These are phyloP conservation scores for Metopia argyrocephala DNA, from an alignment of 2,888 invertebrate genomes.

Conservation along the genomic window DNA sequence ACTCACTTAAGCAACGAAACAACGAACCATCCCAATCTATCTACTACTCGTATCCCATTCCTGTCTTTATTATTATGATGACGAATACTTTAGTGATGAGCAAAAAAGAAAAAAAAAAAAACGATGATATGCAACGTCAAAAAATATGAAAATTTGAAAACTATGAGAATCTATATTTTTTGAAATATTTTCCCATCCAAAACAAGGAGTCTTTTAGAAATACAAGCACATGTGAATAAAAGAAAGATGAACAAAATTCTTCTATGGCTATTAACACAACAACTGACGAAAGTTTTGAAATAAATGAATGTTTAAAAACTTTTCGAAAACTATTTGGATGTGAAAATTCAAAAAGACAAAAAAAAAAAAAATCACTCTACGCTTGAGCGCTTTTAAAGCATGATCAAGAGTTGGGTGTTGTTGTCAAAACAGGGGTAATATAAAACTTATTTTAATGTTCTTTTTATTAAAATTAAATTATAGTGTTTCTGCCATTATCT, in stretches of 20 bases:
- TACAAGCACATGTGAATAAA: constrained; percentile 2
- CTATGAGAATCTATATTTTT: not conserved
- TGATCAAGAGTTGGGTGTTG: constrained; percentile 22
- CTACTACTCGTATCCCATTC: not conserved
- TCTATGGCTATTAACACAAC: no score
- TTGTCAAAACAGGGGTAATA: constrained; percentile 41
- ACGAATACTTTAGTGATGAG: constrained; percentile 33
- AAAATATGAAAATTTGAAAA: constrained; percentile 41
- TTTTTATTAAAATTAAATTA: constrained; percentile 56
- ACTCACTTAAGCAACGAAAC: constrained; percentile 30
- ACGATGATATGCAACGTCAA: constrained; percentile 34
- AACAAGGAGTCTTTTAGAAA: constrained; percentile 22
- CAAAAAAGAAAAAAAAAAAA: constrained; percentile 12
- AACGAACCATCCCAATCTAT: not conserved
- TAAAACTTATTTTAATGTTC: constrained; percentile 53
- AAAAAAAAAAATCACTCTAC: constrained; percentile 7
- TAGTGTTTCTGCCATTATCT: not conserved
- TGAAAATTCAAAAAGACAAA: no score
- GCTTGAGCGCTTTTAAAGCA: constrained; percentile 45
- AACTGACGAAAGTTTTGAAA: constrained; percentile 31
- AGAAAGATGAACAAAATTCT: constrained; percentile 3
- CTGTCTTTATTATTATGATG: constrained; percentile 19
- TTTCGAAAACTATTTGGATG: constrained; percentile 23
- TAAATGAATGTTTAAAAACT: constrained; percentile 2
- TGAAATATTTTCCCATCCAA: constrained; percentile 44